Evolutionary conservation across 2,797 vertebrate genomes (phyloP).

Genomic region (Argentina silus): DNA sequence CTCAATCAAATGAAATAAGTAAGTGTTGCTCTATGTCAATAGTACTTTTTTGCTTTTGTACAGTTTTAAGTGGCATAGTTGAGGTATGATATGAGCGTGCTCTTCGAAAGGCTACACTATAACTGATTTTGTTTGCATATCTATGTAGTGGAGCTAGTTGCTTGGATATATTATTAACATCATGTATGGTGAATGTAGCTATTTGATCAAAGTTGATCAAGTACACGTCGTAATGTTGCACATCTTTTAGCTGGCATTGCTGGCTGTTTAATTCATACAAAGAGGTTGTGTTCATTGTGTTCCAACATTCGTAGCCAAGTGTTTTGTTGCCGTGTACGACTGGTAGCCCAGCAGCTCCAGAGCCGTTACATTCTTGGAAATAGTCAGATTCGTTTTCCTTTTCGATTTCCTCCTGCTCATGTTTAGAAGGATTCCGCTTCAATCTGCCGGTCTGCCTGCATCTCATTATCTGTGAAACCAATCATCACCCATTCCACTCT

Average conservation of each 20-base stretch:
- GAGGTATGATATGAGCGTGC: not conserved
- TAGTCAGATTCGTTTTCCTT: not conserved
- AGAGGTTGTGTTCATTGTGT: not conserved
- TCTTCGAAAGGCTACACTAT: not conserved
- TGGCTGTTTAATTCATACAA: not conserved
- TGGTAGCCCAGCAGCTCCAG: not conserved
- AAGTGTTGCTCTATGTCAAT: not conserved
- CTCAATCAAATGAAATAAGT: not conserved
- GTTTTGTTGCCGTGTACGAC: not conserved
- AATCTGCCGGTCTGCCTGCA: not conserved
- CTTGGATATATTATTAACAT: not conserved
- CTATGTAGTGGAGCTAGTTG: not conserved
- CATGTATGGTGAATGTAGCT: not conserved
- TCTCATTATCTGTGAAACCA: not conserved
- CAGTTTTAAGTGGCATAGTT: not conserved
- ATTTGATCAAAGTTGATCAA: no score
- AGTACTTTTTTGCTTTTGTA: not conserved
- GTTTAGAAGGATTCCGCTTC: conserved; percentile 1
- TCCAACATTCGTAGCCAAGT: not conserved
- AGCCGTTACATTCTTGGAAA: not conserved
- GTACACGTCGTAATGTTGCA: no score
- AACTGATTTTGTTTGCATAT: no score
- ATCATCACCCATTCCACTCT: not conserved
- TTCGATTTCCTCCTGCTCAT: conserved; percentile 10
- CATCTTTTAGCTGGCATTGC: not conserved